Evolutionary conservation across 2,797 vertebrate species (phyloP), one percentile per base, ranked within the genome.

Genomic region (Melanotaenia trifasciata): DNA sequence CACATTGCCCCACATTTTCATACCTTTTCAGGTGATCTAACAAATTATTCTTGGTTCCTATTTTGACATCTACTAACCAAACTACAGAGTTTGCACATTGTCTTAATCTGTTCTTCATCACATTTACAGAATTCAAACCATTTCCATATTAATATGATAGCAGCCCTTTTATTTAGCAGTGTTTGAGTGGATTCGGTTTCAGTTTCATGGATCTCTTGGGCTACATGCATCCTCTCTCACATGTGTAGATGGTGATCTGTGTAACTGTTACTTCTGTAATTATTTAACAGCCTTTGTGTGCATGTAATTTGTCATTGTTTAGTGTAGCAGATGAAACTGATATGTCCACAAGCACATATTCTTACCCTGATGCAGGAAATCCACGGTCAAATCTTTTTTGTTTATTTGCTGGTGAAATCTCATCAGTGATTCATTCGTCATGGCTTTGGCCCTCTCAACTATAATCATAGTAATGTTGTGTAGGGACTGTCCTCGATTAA

Each of bases 351-450:
- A 68, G 80, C 35, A 70, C 74, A 74, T 67, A 58, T 64, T 76
- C 62, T 62, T 38, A 76, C 22, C 57, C 53, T 56, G 60, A 51
- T 80, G 80, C 80, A 88, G 87, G 83, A 91, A 92, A 84, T 83
- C 71, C 78, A 89, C 3, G 62, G 74, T 78, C 66, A 81, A 73
- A 59, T 64, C 78, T 67, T 91, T 85, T 92, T 91, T 92, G 80
- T 93, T 92, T 91, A 89, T 92, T 76, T 88, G 59, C 61, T 59
- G 62, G 67, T 87, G 76, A 80, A 89, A 90, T 90, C 81, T 87
- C 85, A 86, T 90, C 87, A 85, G 87, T n/a, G 8, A 85, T 70
- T 85, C 67, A 77, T 70, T 87, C 32, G 26, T 56, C 57, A 12
- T 72, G 63, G 70, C 73, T 86, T 72, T 72, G 51, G 80, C 66